Percentiles rank a stretch among this genome's conserved stretches.
These are phyloP conservation scores for Myoxocephalus aenaeus DNA, from an alignment of 2,797 vertebrate genomes.

Conservation along the genomic window DNA sequence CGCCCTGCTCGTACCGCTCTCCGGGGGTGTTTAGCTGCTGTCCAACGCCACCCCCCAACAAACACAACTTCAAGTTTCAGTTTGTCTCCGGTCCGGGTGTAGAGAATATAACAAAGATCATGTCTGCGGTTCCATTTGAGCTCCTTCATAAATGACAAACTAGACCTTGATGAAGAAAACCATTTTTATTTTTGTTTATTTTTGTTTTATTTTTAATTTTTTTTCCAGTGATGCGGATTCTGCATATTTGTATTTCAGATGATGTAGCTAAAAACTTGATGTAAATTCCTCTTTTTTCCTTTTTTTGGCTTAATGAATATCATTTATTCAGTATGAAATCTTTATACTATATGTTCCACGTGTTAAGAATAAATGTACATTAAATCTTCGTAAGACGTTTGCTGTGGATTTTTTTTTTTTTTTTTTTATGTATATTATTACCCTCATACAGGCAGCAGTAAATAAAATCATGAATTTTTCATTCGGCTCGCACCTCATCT, in stretches of 20 bases:
- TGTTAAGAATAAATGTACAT: conserved; percentile 99
- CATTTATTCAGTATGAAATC: conserved; percentile 99
- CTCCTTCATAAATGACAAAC: conserved; percentile 85
- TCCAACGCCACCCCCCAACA: conserved; percentile 76
- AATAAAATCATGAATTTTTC: conserved; percentile 20
- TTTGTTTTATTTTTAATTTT: conserved; percentile 62
- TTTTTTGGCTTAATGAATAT: conserved; percentile 99
- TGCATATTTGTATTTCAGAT: conserved; percentile 99
- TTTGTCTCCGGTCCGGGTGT: conserved; percentile 92
- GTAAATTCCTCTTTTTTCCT: conserved; percentile 96
- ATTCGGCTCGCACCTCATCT: not conserved
- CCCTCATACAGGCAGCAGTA: conserved; percentile 6
- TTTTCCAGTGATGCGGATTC: conserved; percentile 95
- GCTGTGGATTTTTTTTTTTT: conserved; percentile 89
- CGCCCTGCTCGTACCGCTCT: conserved; percentile 53
- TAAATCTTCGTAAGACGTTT: conserved; percentile 99
- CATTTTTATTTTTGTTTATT: conserved; percentile 83
- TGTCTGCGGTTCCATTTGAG: conserved; percentile 92
- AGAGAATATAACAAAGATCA: conserved; percentile 79
- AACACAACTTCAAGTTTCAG: conserved; percentile 86
- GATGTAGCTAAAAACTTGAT: conserved; percentile 99
- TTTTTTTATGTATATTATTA: not conserved
- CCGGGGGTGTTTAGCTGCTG: conserved; percentile 88
- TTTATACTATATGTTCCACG: conserved; percentile 99
- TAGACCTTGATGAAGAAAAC: conserved; percentile 90